phyloP scores from a whole-genome alignment of 2,797 vertebrate genomes.

The Microctenopoma lineatum region DNA sequence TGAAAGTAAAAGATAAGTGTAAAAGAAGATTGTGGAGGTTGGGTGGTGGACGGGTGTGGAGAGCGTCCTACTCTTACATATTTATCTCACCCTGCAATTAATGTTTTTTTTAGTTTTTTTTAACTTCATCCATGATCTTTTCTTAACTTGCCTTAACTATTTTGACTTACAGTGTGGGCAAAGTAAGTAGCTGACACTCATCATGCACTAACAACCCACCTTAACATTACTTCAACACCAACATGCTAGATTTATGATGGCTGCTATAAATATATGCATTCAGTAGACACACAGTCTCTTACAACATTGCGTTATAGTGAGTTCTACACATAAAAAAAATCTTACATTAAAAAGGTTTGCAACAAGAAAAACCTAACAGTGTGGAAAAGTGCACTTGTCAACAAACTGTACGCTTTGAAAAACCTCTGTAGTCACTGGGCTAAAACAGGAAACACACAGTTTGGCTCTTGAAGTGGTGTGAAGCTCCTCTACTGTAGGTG shows the following conservation, averaged over 20 bases:
- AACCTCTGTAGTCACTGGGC: constrained; percentile 29
- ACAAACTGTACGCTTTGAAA: not conserved
- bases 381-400: constrained; percentile 10
- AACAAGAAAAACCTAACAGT: constrained; percentile 8
- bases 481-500: constrained; percentile 19
- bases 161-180: not conserved
- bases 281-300: too few relatives aligned
- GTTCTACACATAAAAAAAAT: not conserved
- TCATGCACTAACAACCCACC: too few relatives aligned
- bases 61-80: not conserved
- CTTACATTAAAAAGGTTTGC: not conserved
- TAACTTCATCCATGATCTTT: not conserved
- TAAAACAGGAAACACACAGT: constrained; percentile 24
- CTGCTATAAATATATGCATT: not conserved
- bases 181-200: too few relatives aligned
- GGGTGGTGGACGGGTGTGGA: not conserved
- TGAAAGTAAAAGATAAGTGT: not conserved
- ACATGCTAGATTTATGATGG: not conserved
- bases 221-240: not conserved
- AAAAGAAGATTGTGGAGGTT: not conserved
- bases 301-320: not conserved
- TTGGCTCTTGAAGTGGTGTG: constrained; percentile 11
- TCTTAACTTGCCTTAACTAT: not conserved
- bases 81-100: not conserved
- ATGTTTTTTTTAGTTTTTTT: too few relatives aligned